Conservation (phyloP, 2,888 invertebrate species). For the Tipula confusa region DNA sequence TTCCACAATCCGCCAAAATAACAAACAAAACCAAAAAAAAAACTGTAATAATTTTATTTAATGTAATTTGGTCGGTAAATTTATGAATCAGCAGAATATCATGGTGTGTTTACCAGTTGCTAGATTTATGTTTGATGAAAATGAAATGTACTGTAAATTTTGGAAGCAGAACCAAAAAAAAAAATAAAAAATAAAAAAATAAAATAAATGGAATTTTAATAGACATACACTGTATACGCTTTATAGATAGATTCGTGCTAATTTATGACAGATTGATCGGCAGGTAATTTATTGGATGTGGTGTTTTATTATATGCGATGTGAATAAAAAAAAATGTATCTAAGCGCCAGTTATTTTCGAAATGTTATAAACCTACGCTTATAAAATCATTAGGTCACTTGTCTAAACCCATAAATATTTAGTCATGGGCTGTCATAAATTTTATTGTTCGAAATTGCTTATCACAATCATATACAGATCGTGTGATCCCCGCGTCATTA, state of each 20-base stretch:
- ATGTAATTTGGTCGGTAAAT: background rate
- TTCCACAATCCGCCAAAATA: background rate
- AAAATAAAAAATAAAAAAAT: too few relatives aligned
- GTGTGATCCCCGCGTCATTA: background rate
- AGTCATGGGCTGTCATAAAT: too few relatives aligned
- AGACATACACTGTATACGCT: background rate
- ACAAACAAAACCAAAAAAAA: background rate
- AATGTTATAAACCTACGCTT: background rate
- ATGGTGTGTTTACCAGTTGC: background rate
- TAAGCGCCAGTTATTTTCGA: background rate
- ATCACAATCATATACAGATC: background rate
- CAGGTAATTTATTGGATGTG: background rate
- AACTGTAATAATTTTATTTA: background rate
- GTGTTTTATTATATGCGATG: background rate
- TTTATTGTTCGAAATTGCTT: background rate
- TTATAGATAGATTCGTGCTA: background rate
- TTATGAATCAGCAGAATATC: conserved; percentile 1
- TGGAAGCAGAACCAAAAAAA: background rate
- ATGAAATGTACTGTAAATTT: background rate
- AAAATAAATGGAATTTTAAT: background rate
- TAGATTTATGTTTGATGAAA: background rate
- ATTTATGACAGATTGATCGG: background rate
- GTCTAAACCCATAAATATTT: background rate
- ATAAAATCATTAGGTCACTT: background rate
- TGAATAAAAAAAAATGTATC: background rate